A percentile compares a stretch with the other conserved stretches of the same genome.
Evolutionary conservation across 2,888 invertebrate genomes (phyloP).

Genomic region (Catocala fraxini): DNA sequence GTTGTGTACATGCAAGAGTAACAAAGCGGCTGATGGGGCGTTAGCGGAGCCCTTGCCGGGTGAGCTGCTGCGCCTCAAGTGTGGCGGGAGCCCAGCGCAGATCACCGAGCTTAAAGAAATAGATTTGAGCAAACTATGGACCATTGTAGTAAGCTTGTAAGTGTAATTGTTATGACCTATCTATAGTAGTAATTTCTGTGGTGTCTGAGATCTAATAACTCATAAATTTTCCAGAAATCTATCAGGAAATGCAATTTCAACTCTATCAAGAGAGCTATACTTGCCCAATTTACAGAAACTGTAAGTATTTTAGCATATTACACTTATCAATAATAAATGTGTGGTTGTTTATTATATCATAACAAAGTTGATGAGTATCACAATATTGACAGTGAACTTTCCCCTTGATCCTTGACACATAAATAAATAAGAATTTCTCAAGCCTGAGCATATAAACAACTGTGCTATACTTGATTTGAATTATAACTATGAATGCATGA

Average conservation of each 20-base stretch:
- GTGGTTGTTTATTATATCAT: not conserved
- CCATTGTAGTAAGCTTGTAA: slow-evolving; percentile 90
- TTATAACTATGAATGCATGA: too few relatives aligned
- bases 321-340: too few relatives aligned
- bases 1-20: slow-evolving; percentile 87
- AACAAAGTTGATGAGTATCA: not conserved
- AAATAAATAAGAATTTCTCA: not conserved
- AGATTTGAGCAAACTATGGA: slow-evolving; percentile 88
- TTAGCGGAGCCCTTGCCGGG: slow-evolving; percentile 84
- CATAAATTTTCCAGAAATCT: slow-evolving; percentile 86
- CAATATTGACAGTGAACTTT: not conserved
- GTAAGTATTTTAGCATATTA: slow-evolving; percentile 81
- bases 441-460: too few relatives aligned
- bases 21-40: slow-evolving; percentile 84
- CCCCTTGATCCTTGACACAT: slow-evolving; percentile 1
- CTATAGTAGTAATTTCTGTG: not conserved
- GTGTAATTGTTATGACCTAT: slow-evolving; percentile 57
- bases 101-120: slow-evolving; percentile 89
- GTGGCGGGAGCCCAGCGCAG: slow-evolving; percentile 88
- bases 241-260: slow-evolving; percentile 89
- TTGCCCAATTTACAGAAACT: slow-evolving; percentile 90
- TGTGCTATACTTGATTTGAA: too few relatives aligned
- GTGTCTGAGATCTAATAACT: too few relatives aligned
- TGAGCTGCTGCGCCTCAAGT: slow-evolving; percentile 88
- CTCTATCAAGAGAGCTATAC: slow-evolving; percentile 88